Conservation (phyloP, 1,140 invertebrate species). For the Pseudomyrmex dendroicus region DNA sequence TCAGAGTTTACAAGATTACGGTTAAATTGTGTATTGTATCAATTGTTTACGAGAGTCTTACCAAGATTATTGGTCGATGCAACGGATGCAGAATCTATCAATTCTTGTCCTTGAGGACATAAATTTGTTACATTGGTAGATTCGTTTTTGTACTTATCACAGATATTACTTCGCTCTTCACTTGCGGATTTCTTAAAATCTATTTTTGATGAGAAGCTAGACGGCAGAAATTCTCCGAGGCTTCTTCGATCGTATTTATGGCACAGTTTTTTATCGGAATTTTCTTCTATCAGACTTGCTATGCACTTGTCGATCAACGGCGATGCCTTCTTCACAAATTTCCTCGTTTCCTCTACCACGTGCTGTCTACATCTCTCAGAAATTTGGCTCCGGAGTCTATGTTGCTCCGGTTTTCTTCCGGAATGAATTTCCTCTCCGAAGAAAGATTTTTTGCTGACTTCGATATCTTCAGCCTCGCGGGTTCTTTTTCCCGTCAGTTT, state of each 20-base stretch:
- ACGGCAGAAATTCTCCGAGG: background rate
- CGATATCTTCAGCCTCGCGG: conserved; percentile 17
- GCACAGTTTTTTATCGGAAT: background rate
- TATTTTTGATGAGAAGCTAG: background rate
- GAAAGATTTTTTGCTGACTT: conserved; percentile 48
- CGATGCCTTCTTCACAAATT: conserved; percentile 50
- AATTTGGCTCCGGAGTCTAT: background rate
- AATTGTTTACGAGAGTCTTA: background rate
- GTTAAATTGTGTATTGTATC: background rate
- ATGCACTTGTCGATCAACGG: conserved; percentile 64
- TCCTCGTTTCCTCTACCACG: conserved; percentile 50
- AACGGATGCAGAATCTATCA: background rate
- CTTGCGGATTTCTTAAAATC: background rate
- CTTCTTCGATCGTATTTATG: background rate
- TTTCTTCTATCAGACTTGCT: conserved; percentile 51
- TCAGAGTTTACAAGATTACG: too few relatives aligned
- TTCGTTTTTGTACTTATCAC: background rate
- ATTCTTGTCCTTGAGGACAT: conserved; percentile 1
- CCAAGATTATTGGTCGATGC: background rate
- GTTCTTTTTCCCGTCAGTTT: conserved; percentile 54
- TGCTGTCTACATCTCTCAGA: conserved; percentile 53
- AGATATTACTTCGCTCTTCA: background rate
- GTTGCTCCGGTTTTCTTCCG: background rate
- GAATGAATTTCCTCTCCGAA: conserved; percentile 27
- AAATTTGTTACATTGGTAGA: background rate